Conservation (phyloP, 2,797 vertebrate genomes). For the Myotis pilosus region DNA sequence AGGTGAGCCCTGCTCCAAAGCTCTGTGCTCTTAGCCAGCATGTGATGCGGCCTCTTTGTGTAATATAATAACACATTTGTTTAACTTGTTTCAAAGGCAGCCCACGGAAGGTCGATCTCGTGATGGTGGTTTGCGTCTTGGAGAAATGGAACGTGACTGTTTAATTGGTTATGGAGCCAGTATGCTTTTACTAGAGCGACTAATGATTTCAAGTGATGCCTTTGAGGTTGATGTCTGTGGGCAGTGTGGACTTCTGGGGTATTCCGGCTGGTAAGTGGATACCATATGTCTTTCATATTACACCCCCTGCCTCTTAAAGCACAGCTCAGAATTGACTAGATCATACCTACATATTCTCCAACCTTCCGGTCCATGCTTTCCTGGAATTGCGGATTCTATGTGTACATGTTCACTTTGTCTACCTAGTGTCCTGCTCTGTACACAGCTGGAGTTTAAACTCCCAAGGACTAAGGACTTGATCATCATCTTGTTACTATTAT, state of each 20-base stretch:
- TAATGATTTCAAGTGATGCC: conserved; percentile 99
- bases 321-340: background rate
- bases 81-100: conserved; percentile 86
- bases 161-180: conserved; percentile 99
- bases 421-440: background rate
- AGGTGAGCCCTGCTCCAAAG: background rate
- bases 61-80: background rate
- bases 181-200: conserved; percentile 96
- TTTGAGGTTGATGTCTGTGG: conserved; percentile 99
- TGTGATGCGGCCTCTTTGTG: background rate
- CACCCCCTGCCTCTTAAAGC: conserved; percentile 22
- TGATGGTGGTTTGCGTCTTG: conserved; percentile 96
- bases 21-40: background rate
- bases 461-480: background rate
- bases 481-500: background rate
- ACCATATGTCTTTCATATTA: background rate
- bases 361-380: background rate
- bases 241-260: conserved; percentile 96
- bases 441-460: background rate
- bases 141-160: conserved; percentile 99
- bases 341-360: background rate
- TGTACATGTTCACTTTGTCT: background rate
- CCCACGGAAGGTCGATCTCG: conserved; percentile 98
- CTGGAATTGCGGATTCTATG: accelerated
- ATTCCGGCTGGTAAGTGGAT: conserved; percentile 95